Conservation (phyloP, 2,888 invertebrate genomes). For the Melanostoma scalare region DNA sequence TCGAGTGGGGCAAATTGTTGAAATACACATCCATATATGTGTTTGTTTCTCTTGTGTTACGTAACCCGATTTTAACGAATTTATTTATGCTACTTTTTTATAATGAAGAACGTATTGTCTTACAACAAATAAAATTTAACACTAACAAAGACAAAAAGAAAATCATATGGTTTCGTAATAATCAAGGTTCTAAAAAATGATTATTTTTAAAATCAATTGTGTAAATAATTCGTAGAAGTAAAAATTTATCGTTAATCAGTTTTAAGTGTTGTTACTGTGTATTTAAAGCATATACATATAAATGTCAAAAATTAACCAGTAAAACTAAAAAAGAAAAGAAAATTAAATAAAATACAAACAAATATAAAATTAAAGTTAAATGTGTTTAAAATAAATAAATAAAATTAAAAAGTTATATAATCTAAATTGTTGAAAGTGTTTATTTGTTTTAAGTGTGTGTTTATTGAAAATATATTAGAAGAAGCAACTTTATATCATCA, state of each 20-base stretch:
- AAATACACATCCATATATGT: too few relatives aligned
- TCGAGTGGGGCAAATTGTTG: conserved; percentile 23
- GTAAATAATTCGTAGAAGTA: conserved; percentile 29
- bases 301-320: conserved; percentile 3
- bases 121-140: conserved; percentile 17
- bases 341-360: conserved; percentile 7
- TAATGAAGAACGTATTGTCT: conserved; percentile 24
- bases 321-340: conserved; percentile 13
- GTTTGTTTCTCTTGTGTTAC: conserved; percentile 16
- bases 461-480: conserved; percentile 23
- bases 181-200: conserved; percentile 62
- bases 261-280: conserved; percentile 71
- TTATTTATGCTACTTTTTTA: conserved; percentile 44
- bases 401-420: conserved; percentile 21
- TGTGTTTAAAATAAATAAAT: conserved; percentile 3
- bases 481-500: conserved; percentile 3
- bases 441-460: conserved; percentile 22
- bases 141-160: conserved; percentile 31
- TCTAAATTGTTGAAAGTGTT: conserved; percentile 50
- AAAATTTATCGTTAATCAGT: conserved; percentile 69
- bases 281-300: conserved; percentile 32
- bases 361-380: not conserved
- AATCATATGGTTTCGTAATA: conserved; percentile 68
- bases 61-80: conserved; percentile 38
- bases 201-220: conserved; percentile 34